A percentile compares a stretch with the other conserved stretches of the same genome.
These are phyloP conservation scores for Eucidaris tribuloides DNA, from an alignment of 35 echinoderm and acorn worm species.

Conservation along the genomic window DNA sequence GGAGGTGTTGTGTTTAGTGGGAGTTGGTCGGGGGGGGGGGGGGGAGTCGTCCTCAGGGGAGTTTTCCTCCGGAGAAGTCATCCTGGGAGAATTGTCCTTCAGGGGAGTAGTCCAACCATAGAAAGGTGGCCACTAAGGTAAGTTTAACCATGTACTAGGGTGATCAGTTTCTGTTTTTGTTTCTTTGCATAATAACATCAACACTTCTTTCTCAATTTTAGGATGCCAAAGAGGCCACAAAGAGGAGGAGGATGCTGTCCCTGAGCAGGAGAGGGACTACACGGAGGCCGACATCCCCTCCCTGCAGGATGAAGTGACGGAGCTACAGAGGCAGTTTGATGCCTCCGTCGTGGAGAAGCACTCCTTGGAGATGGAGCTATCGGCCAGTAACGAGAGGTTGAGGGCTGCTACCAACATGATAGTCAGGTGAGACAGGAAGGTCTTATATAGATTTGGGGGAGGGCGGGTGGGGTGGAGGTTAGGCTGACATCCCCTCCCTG, in stretches of 20 bases:
- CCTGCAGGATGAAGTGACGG: constrained; percentile 79
- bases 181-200: no score
- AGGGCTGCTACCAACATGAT: constrained; percentile 95
- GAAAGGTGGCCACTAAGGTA: no score
- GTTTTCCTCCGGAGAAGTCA: no score
- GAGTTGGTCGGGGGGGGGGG: no score
- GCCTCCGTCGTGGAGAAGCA: constrained; percentile 86
- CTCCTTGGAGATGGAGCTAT: constrained; percentile 78
- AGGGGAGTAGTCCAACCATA: no score
- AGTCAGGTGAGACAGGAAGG: constrained; percentile 55
- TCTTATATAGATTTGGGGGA: neutral
- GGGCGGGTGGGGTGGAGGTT: neutral
- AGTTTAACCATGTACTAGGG: no score
- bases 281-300: constrained; percentile 94
- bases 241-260: constrained; percentile 42
- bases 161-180: no score
- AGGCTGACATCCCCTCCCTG: neutral
- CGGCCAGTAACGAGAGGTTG: constrained; percentile 94
- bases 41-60: no score
- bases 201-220: neutral
- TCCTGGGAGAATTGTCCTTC: no score
- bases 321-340: constrained; percentile 83
- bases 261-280: constrained; percentile 73
- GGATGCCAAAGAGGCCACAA: constrained; percentile 57
- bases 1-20: no score